Conservation (phyloP, 2,797 vertebrate species). For the Lemur catta region DNA sequence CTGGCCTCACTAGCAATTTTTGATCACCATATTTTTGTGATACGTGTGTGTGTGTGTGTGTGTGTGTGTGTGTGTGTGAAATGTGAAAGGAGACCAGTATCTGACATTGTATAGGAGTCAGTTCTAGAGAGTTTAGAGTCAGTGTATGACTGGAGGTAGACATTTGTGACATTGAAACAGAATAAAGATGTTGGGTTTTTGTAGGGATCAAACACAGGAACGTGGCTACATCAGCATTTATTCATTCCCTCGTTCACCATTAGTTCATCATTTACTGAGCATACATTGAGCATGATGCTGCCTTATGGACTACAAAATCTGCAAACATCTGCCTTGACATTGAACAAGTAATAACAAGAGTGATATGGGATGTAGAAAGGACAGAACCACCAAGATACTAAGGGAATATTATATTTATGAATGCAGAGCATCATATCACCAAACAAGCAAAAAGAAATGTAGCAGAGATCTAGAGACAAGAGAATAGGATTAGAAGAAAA, state of each 20-base stretch:
- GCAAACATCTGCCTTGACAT: background rate
- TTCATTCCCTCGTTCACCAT: background rate
- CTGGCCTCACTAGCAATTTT: background rate
- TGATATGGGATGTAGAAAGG: background rate
- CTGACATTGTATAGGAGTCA: background rate
- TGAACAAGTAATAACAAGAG: background rate
- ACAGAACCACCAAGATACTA: background rate
- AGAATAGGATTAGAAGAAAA: background rate
- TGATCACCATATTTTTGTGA: background rate
- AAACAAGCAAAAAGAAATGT: background rate
- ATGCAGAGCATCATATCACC: background rate
- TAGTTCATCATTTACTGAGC: background rate
- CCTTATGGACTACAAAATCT: background rate
- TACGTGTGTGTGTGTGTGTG: accelerated
- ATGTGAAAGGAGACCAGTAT: background rate
- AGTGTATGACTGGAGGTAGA: background rate
- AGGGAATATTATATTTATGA: background rate
- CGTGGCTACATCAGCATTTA: background rate
- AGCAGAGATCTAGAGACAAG: background rate
- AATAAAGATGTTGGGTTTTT: background rate
- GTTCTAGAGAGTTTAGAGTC: background rate
- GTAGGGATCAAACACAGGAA: background rate
- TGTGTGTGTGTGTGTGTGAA: background rate
- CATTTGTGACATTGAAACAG: background rate
- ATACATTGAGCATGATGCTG: background rate